These are phyloP conservation scores for Phaethon lepturus DNA, from an alignment of 2,113 vertebrate genomes.

Conservation along the genomic window DNA sequence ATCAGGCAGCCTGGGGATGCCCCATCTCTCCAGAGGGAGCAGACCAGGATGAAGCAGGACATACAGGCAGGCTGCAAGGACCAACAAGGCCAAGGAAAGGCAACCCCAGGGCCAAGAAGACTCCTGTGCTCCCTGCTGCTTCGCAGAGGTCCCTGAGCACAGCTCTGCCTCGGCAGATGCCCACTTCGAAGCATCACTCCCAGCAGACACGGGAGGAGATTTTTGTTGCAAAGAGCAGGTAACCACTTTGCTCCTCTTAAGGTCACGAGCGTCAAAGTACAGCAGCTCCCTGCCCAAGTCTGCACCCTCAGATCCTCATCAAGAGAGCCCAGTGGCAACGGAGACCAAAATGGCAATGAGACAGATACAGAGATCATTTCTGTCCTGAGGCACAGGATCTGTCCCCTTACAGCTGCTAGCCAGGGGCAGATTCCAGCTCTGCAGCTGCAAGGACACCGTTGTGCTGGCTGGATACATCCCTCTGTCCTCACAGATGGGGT, in stretches of 20 bases:
- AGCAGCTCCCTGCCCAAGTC: neutral
- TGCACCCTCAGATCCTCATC: neutral
- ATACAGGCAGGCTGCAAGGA: neutral
- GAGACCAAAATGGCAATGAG: neutral
- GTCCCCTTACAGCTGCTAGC: neutral
- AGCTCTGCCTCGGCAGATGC: neutral
- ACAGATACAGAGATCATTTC: neutral
- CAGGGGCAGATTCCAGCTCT: neutral
- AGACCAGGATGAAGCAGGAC: neutral
- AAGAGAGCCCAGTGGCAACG: neutral
- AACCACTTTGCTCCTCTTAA: neutral
- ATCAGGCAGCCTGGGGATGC: slow-evolving; percentile 15
- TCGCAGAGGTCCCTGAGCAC: neutral
- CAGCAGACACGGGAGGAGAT: accelerated
- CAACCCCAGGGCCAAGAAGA: neutral
- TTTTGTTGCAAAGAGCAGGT: neutral
- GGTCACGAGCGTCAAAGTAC: neutral
- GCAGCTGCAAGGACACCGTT: neutral
- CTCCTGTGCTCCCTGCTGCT: neutral
- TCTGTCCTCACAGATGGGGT: accelerated
- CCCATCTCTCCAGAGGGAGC: neutral
- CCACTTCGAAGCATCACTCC: neutral
- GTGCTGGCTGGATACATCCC: neutral
- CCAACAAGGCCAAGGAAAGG: neutral
- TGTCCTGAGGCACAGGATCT: neutral